Evolutionary conservation across 2,888 invertebrate species (phyloP), one percentile per base, ranked within the genome.

Genomic region (Phytoseiulus persimilis): DNA sequence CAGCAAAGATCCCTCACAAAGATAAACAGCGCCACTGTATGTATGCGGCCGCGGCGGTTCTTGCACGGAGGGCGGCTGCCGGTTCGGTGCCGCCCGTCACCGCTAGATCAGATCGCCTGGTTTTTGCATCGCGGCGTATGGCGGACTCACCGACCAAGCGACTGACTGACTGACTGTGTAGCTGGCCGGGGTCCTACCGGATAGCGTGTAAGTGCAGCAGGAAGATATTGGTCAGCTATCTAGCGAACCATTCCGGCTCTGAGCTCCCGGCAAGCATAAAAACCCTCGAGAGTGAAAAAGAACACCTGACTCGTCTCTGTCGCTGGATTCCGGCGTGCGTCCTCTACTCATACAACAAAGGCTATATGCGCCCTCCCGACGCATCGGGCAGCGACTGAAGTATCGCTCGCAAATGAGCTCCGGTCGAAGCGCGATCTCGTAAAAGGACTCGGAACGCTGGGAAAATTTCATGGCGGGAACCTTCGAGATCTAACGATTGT

Each of bases 191-290:
- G 3, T 9, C 5, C 39, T 39, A 39, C 5, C 39, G 3, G 39
- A 3, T 39, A 3, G 5, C 1, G 65, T 28, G 65, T 65, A 28
- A 65, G 65, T 65, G 65, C 65, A 65, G 65, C 65, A 65, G 65
- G 65, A 65, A 65, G 65, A 65, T 65, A 65, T 65, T 65, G 65
- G 65, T 65, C 65, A 65, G 65, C 65, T 65, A 65, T 65, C 65
- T 65, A 18, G 23, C 65, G 65, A 65, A 23, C 65, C 65, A 65
- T 65, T 65, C 65, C 65, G 65, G 65, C 18, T 1, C 65, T 65
- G 65, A 28, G 65, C 65, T 65, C 65, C 65, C 5, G 65, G 65
- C 65, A 65, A 28, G 65, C 65, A 65, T 65, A 65, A 65, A 65
- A 65, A 65, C 65, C 2, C 65, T 65, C 65, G 65, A 65, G 11